Conservation (phyloP, 2,888 invertebrate species). For the Ormyrus rosae region DNA sequence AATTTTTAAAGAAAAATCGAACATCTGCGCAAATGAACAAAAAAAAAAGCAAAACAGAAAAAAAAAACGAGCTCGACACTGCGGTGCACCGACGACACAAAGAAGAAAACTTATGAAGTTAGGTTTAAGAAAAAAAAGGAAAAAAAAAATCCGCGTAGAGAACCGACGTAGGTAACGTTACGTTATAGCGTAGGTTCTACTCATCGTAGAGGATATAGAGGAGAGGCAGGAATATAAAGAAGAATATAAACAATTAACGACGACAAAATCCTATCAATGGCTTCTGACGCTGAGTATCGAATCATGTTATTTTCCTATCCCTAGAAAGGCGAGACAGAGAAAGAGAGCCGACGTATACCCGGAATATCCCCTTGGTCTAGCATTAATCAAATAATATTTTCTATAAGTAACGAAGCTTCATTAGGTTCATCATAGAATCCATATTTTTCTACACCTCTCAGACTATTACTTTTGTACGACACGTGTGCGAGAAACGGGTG, state of each 20-base stretch:
- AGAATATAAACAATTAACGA: background rate
- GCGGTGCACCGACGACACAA: background rate
- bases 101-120: background rate
- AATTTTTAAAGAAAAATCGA: slow-evolving; percentile 11
- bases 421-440: slow-evolving; percentile 60
- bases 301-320: slow-evolving; percentile 31
- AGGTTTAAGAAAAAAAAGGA: background rate
- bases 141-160: background rate
- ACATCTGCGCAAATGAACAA: too few species aligned
- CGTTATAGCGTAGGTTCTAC: slow-evolving; percentile 23
- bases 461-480: slow-evolving; percentile 60
- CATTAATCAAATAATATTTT: slow-evolving; percentile 62
- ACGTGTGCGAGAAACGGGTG: background rate
- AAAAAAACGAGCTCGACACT: background rate
- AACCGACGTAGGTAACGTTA: background rate
- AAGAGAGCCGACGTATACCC: too few species aligned
- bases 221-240: background rate
- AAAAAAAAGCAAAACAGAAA: background rate
- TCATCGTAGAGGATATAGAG: slow-evolving; percentile 1
- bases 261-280: slow-evolving; percentile 19
- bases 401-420: slow-evolving; percentile 49
- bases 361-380: slow-evolving; percentile 47
- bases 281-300: slow-evolving; percentile 35
- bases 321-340: background rate
- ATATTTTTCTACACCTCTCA: slow-evolving; percentile 63